These are phyloP conservation scores for Vipera latastei DNA, from an alignment of 2,797 vertebrate species.

Conservation along the genomic window DNA sequence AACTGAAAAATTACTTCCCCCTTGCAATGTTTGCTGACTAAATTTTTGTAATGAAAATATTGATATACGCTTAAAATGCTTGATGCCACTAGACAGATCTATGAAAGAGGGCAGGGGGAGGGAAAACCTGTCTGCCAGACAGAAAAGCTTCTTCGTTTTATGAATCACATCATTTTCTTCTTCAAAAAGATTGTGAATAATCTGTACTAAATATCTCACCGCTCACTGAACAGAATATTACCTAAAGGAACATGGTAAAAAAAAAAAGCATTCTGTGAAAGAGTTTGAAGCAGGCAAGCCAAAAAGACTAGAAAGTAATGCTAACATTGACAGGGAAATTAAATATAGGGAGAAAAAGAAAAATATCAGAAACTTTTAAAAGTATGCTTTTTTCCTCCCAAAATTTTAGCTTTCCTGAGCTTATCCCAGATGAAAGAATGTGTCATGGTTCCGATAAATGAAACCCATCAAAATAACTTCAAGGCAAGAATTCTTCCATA, in stretches of 20 bases:
- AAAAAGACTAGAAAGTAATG: neutral
- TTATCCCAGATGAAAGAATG: neutral
- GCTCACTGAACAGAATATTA: neutral
- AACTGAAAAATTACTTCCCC: slow-evolving; percentile 57
- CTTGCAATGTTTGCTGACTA: slow-evolving; percentile 56
- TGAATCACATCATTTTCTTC: neutral
- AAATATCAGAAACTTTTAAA: neutral
- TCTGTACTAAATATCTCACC: slow-evolving; percentile 13
- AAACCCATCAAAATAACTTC: too few relatives aligned
- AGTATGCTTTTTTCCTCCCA: neutral
- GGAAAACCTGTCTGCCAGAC: slow-evolving; percentile 37
- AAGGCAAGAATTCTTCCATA: too few relatives aligned
- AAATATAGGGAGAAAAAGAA: neutral
- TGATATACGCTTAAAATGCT: slow-evolving; percentile 47
- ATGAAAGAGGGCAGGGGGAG: slow-evolving; percentile 19
- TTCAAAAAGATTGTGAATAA: neutral
- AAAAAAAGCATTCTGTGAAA: neutral
- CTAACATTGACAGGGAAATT: slow-evolving; percentile 9
- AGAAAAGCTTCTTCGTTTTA: slow-evolving; percentile 38
- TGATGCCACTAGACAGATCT: slow-evolving; percentile 32
- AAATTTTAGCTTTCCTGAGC: neutral
- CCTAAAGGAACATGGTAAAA: neutral
- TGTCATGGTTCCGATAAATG: too few relatives aligned
- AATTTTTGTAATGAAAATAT: slow-evolving; percentile 51
- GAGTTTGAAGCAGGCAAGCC: neutral